Percentiles rank a stretch among this genome's conserved stretches.
Evolutionary conservation across 2,113 vertebrate species (phyloP).

Genomic region (Burhinus bistriatus): DNA sequence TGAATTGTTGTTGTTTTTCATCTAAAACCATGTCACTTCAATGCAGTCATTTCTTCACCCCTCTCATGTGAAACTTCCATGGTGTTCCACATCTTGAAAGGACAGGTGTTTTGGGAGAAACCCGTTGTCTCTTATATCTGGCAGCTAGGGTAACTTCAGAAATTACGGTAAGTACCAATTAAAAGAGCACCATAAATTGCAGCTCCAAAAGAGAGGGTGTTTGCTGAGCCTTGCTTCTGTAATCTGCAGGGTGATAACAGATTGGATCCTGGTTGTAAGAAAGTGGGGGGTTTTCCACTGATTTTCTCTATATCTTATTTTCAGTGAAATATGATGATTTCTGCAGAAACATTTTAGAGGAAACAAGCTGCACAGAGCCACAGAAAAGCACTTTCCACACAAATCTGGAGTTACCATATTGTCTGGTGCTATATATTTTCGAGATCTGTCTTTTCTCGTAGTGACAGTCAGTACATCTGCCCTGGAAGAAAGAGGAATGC

Average conservation of each 20-base stretch:
- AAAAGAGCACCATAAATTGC: neutral
- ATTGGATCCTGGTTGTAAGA: neutral
- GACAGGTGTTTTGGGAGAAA: neutral
- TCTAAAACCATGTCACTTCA: neutral
- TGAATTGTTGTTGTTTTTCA: neutral
- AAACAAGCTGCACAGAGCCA: neutral
- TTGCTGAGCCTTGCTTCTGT: neutral
- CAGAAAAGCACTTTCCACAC: neutral
- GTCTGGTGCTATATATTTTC: neutral
- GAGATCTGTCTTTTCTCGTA: neutral
- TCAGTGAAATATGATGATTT: neutral
- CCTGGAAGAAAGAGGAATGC: neutral
- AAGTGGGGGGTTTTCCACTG: too few species aligned
- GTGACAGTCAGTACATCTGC: constrained; percentile 27
- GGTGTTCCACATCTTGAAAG: neutral
- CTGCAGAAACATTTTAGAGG: neutral
- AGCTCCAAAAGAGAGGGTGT: neutral
- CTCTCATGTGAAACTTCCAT: neutral
- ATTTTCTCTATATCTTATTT: neutral
- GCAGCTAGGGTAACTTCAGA: neutral
- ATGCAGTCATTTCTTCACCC: neutral
- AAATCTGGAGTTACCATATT: neutral
- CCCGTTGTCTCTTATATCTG: neutral
- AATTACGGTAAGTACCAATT: neutral
- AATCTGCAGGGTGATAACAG: neutral